Conservation (phyloP, 2,113 vertebrate genomes). For the Odobenus rosmarus region DNA sequence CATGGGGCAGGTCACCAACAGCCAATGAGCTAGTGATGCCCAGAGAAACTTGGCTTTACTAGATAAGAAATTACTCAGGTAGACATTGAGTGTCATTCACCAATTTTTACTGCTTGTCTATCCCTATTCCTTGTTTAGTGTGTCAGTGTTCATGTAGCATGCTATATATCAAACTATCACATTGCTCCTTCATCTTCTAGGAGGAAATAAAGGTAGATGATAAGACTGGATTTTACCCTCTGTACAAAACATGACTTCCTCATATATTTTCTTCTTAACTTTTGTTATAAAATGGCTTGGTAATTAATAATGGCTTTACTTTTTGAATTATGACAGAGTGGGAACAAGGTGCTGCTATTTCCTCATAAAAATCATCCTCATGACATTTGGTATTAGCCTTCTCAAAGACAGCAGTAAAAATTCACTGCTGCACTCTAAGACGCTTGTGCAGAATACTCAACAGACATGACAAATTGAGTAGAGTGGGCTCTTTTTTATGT, state of each 20-base stretch:
- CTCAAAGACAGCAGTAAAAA: slow-evolving; percentile 24
- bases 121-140: background rate
- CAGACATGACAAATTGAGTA: background rate
- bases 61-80: background rate
- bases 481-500: background rate
- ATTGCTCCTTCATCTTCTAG: background rate
- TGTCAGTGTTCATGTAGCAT: background rate
- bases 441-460: background rate
- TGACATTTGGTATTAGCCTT: slow-evolving; percentile 7
- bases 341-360: slow-evolving; percentile 7
- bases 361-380: background rate
- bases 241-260: background rate
- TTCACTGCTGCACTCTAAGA: background rate
- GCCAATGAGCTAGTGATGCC: background rate
- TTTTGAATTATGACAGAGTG: slow-evolving; percentile 30
- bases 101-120: background rate
- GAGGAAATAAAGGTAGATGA: background rate
- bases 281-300: slow-evolving; percentile 22
- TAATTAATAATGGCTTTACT: slow-evolving; percentile 43
- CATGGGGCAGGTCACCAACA: background rate
- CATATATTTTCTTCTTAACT: slow-evolving; percentile 30
- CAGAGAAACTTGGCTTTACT: background rate
- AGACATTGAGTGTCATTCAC: background rate
- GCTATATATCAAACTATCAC: background rate
- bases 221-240: background rate